Evolutionary conservation across 2,888 invertebrate species (phyloP).

Genomic region (Tyria jacobaeae): DNA sequence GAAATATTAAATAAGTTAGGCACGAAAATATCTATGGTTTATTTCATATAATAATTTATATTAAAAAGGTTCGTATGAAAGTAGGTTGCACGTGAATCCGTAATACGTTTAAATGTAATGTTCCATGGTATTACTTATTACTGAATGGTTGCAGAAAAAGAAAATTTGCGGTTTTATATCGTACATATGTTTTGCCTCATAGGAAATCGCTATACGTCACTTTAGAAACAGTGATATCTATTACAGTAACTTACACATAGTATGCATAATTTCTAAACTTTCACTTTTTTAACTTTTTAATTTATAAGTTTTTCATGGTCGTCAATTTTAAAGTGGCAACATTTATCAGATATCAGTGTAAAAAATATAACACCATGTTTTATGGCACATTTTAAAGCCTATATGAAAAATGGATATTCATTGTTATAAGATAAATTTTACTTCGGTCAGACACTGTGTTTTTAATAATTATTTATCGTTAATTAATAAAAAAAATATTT

Average conservation of each 20-base stretch:
- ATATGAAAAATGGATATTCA: no score
- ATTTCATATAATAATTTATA: slow-evolving; percentile 22
- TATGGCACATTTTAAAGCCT: neutral
- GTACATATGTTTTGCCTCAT: neutral
- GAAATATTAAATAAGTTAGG: slow-evolving; percentile 25
- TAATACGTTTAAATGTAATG: slow-evolving; percentile 25
- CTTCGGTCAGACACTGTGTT: no score
- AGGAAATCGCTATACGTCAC: neutral
- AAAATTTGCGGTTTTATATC: neutral
- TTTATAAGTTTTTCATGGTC: neutral
- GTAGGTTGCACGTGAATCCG: slow-evolving; percentile 36
- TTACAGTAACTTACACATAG: no score
- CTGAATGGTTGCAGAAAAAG: slow-evolving; percentile 1
- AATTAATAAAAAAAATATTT: no score
- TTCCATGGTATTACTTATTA: slow-evolving; percentile 13
- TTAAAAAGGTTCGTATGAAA: slow-evolving; percentile 34
- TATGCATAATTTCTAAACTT: no score
- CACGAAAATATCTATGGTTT: slow-evolving; percentile 26
- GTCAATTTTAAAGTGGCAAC: neutral
- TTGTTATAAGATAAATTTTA: no score
- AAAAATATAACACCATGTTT: neutral
- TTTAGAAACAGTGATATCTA: neutral
- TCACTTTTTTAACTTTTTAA: no score
- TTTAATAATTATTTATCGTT: no score
- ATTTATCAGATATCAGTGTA: neutral